Conservation (phyloP, 2,113 vertebrate genomes). For the Rutilus rutilus region DNA sequence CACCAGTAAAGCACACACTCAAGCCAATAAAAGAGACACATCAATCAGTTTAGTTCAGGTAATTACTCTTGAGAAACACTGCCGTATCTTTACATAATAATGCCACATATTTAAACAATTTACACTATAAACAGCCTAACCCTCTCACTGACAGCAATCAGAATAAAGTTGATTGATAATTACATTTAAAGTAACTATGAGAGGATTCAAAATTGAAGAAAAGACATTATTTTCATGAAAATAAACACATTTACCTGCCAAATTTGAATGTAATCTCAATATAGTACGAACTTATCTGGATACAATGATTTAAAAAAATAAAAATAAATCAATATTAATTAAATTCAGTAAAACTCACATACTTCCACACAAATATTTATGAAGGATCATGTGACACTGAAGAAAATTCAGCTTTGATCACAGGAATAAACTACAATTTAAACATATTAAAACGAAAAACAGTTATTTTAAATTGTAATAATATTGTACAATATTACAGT, state of each 20-base stretch:
- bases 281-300: background rate
- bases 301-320: too few species aligned
- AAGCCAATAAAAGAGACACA: slow-evolving; percentile 82
- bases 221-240: background rate
- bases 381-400: background rate
- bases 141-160: slow-evolving; percentile 75
- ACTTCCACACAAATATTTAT: background rate
- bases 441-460: too few species aligned
- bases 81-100: slow-evolving; percentile 80
- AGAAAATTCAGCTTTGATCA: too few species aligned
- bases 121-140: slow-evolving; percentile 72
- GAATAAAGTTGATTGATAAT: slow-evolving; percentile 54
- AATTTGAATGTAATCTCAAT: background rate
- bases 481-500: too few species aligned
- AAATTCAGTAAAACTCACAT: background rate
- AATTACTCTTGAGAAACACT: slow-evolving; percentile 84
- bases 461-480: too few species aligned
- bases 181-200: slow-evolving; percentile 67
- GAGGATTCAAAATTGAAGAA: slow-evolving; percentile 29
- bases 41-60: slow-evolving; percentile 83
- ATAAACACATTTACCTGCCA: background rate
- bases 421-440: too few species aligned
- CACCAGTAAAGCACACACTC: slow-evolving; percentile 83
- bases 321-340: background rate
- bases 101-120: slow-evolving; percentile 68